Percentiles rank a stretch among this genome's conserved stretches.
Evolutionary conservation across 2,888 invertebrate genomes (phyloP).

Genomic region (Sipha maydis): DNA sequence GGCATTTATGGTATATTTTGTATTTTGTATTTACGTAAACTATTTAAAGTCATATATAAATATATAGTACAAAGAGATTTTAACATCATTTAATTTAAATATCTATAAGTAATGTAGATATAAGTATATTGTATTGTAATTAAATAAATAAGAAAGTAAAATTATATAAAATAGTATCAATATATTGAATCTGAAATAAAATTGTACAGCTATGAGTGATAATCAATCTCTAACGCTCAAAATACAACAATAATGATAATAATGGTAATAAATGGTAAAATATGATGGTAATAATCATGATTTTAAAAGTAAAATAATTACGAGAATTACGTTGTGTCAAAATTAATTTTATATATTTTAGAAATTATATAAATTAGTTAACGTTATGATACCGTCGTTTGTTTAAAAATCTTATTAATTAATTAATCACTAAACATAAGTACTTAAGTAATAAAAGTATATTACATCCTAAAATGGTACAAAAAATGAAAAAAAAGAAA

Average conservation of each 20-base stretch:
- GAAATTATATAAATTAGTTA: conserved; percentile 39
- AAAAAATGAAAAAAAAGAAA: conserved; percentile 25
- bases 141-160: too few species aligned
- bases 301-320: conserved; percentile 9
- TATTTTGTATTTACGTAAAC: too few species aligned
- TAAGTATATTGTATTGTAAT: neutral
- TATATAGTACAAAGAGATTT: too few species aligned
- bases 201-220: neutral
- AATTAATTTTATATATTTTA: conserved; percentile 2
- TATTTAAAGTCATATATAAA: too few species aligned
- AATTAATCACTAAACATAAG: neutral
- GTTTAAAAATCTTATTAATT: conserved; percentile 7
- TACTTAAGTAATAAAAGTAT: conserved; percentile 11
- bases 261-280: conserved; percentile 13
- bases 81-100: too few species aligned
- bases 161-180: too few species aligned
- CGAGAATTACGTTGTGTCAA: neutral
- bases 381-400: conserved; percentile 14
- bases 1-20: neutral
- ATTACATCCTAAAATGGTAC: conserved; percentile 9
- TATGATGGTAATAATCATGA: neutral
- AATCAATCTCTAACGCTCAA: neutral
- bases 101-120: too few species aligned
- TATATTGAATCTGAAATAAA: too few species aligned
- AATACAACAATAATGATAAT: neutral